Conservation (phyloP, 1,140 invertebrate species). For the Chlorops oryzae region DNA sequence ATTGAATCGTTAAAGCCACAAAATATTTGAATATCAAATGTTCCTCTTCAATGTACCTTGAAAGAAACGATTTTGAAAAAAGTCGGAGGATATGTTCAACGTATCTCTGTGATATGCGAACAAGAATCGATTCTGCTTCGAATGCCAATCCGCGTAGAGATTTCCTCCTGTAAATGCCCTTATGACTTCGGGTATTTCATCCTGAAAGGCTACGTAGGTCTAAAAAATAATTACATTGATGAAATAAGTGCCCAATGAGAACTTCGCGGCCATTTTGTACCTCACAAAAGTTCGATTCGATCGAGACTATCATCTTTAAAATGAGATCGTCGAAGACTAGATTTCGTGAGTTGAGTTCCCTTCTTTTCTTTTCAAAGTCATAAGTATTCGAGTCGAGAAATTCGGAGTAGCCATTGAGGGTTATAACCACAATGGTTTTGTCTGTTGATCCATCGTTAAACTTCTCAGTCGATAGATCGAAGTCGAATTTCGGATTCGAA, state of each 20-base stretch:
- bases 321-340: constrained; percentile 23
- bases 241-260: no score
- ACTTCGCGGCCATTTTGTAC: constrained; percentile 13
- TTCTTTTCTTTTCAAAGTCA: constrained; percentile 19
- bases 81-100: background rate
- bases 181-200: constrained; percentile 30
- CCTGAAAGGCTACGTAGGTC: constrained; percentile 34
- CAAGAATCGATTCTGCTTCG: constrained; percentile 27
- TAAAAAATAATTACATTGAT: no score
- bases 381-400: no score
- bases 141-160: constrained; percentile 35
- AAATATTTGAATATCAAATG: no score
- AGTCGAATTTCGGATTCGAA: constrained; percentile 17
- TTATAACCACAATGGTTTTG: constrained; percentile 20
- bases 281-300: constrained; percentile 33
- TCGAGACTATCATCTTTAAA: constrained; percentile 25
- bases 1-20: no score
- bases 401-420: constrained; percentile 8
- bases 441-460: constrained; percentile 11
- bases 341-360: constrained; percentile 7
- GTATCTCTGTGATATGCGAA: constrained; percentile 30
- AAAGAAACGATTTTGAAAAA: constrained; percentile 24
- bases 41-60: constrained; percentile 22
- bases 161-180: constrained; percentile 31
- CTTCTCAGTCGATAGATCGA: constrained; percentile 11